A percentile compares a stretch with the other conserved stretches of the same genome.
These are phyloP conservation scores for Karalla daura DNA, from an alignment of 2,797 vertebrate genomes.

Conservation along the genomic window DNA sequence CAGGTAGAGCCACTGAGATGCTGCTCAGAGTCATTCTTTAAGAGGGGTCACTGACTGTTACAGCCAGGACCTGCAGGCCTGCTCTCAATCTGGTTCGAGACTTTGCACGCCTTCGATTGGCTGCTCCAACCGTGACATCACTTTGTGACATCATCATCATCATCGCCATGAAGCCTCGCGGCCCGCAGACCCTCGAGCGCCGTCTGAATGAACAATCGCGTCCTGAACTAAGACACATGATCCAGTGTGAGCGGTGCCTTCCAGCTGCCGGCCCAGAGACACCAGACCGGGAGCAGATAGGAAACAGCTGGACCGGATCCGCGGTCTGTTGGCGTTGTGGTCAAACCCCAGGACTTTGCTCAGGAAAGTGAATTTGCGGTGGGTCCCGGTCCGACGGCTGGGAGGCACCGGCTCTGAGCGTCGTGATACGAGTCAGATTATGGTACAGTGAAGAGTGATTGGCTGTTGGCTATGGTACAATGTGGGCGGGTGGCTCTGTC, in stretches of 20 bases:
- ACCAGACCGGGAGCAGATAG: neutral
- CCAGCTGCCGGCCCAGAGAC: constrained; percentile 17
- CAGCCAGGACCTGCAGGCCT: neutral
- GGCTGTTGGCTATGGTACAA: constrained; percentile 64
- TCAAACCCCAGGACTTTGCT: constrained; percentile 18
- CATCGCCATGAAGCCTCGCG: neutral
- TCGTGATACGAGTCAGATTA: constrained; percentile 61
- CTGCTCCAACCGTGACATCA: too few species aligned
- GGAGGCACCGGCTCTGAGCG: constrained; percentile 48
- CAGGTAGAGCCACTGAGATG: too few species aligned
- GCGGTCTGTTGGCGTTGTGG: neutral
- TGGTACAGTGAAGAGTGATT: constrained; percentile 69
- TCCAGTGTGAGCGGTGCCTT: constrained; percentile 46
- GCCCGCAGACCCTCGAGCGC: neutral
- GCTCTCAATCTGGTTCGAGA: neutral
- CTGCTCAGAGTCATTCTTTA: too few species aligned
- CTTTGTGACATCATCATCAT: neutral
- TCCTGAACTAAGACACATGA: constrained; percentile 64
- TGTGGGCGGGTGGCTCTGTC: constrained; percentile 44
- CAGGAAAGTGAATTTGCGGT: constrained; percentile 14
- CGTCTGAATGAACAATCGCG: constrained; percentile 48
- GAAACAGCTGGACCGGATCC: neutral
- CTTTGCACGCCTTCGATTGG: too few species aligned
- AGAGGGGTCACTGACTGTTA: too few species aligned
- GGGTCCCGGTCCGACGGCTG: constrained; percentile 26